A percentile compares a stretch with the other conserved stretches of the same genome.
phyloP scores from a whole-genome alignment of 1,140 invertebrate species.

The Eulimnadia texana region DNA sequence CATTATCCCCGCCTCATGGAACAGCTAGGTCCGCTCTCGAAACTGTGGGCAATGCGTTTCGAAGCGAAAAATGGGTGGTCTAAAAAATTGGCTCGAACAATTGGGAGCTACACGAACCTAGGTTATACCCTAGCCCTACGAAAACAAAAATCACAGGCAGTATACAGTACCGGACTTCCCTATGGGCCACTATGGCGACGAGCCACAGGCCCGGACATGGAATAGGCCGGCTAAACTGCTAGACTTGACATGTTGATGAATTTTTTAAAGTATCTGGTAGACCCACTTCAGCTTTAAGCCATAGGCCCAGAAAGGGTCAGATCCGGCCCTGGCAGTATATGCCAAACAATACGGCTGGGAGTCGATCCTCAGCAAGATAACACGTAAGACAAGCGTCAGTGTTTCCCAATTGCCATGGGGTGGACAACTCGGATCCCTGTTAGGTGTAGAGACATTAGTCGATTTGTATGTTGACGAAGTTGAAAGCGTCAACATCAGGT shows the following conservation, averaged over 20 bases:
- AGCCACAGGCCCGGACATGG: too few relatives aligned
- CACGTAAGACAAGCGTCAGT: neutral
- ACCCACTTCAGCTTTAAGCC: too few relatives aligned
- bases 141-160: constrained; percentile 8
- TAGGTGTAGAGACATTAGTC: neutral
- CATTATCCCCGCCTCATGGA: neutral
- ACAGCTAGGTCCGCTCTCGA: neutral
- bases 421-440: neutral
- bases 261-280: too few relatives aligned
- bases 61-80: neutral
- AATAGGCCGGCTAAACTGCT: too few relatives aligned
- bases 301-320: too few relatives aligned
- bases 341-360: neutral
- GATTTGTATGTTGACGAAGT: neutral
- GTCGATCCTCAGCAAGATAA: neutral
- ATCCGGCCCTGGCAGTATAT: too few relatives aligned
- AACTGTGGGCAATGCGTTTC: neutral
- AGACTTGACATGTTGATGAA: too few relatives aligned
- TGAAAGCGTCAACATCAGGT: neutral
- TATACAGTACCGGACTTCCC: too few relatives aligned
- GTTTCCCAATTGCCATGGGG: neutral
- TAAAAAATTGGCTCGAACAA: neutral
- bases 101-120: neutral
- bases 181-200: too few relatives aligned
- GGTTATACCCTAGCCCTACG: constrained; percentile 5